Evolutionary conservation across 2,113 vertebrate genomes (phyloP).

Genomic region (Malurus cyaneus): DNA sequence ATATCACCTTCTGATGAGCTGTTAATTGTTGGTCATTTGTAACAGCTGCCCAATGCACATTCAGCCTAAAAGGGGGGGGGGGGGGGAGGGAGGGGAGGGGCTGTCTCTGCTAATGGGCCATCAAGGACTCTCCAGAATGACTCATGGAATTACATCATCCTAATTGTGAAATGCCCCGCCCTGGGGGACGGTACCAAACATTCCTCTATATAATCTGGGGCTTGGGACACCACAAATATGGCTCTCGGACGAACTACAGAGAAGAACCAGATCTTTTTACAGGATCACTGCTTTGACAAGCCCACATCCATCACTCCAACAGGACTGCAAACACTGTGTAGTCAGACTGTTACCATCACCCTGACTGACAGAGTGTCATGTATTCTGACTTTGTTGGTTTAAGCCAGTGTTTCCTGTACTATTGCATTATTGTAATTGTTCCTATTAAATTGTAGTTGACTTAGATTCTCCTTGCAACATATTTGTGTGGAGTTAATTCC

Average conservation of each 20-base stretch:
- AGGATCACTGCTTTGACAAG: not conserved
- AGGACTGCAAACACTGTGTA: not conserved
- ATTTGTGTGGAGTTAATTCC: not conserved
- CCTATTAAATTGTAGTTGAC: not conserved
- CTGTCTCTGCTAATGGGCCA: no score
- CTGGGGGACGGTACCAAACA: not conserved
- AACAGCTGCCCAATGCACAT: no score
- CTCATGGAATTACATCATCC: not conserved
- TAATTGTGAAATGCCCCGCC: not conserved
- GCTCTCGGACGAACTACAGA: not conserved
- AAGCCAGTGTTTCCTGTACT: not conserved
- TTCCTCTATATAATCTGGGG: not conserved
- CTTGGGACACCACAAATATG: not conserved
- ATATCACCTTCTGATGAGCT: no score
- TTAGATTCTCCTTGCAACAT: not conserved
- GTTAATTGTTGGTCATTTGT: no score
- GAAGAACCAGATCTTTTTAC: not conserved
- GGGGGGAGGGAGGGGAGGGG: no score
- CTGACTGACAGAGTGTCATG: not conserved
- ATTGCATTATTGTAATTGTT: not conserved
- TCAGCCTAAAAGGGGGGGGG: no score
- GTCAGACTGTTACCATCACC: not conserved
- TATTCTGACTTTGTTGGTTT: not conserved
- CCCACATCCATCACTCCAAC: not conserved
- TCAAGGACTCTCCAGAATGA: no score